These are phyloP conservation scores for Kryptopterus vitreolus DNA, from an alignment of 2,797 vertebrate genomes.

Conservation along the genomic window DNA sequence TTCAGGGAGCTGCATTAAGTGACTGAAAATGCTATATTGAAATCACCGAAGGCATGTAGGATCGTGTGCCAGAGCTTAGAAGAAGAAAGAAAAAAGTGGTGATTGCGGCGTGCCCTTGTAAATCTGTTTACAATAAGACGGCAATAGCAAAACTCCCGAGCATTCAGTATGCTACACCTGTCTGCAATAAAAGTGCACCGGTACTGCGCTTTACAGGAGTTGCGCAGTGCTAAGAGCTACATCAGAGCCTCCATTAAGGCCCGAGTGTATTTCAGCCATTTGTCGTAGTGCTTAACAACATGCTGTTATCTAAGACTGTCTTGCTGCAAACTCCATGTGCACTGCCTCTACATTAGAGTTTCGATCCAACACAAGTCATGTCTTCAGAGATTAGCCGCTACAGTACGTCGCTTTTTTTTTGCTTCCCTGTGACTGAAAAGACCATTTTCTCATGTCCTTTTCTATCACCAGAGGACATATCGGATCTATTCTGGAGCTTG, in stretches of 20 bases:
- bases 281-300: slow-evolving; percentile 16
- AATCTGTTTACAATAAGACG: slow-evolving; percentile 35
- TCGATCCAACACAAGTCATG: slow-evolving; percentile 24
- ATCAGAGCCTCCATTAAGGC: slow-evolving; percentile 17
- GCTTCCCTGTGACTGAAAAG: slow-evolving; percentile 26
- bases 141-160: slow-evolving; percentile 2
- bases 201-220: slow-evolving; percentile 5
- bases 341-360: slow-evolving; percentile 15
- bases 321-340: neutral
- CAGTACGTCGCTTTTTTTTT: slow-evolving; percentile 27
- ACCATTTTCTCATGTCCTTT: slow-evolving; percentile 22
- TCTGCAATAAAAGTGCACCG: slow-evolving; percentile 18
- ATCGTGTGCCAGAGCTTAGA: neutral
- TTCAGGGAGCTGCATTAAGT: slow-evolving; percentile 38
- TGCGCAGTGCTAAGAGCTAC: slow-evolving; percentile 8
- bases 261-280: slow-evolving; percentile 16
- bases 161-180: slow-evolving; percentile 25
- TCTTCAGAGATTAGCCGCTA: slow-evolving; percentile 23
- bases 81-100: neutral
- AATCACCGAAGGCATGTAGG: slow-evolving; percentile 21
- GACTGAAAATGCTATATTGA: neutral
- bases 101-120: slow-evolving; percentile 25
- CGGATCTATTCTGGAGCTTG: slow-evolving; percentile 13
- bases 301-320: slow-evolving; percentile 19
- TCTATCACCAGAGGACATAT: slow-evolving; percentile 16